phyloP scores from a whole-genome alignment of 2,888 invertebrate species.

The Tolmerus cingulatus region DNA sequence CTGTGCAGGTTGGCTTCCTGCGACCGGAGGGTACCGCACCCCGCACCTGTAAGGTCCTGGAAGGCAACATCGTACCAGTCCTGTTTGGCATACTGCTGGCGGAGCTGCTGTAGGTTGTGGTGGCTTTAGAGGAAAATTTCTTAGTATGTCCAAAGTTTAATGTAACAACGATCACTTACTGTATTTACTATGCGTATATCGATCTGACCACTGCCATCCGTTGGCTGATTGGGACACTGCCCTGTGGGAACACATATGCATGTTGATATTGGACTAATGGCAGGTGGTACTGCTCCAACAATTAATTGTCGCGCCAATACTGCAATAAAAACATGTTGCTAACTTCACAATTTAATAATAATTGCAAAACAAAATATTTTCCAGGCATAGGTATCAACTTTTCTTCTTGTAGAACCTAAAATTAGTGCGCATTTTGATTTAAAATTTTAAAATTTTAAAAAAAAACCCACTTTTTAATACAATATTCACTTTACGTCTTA shows the following conservation, averaged over 20 bases:
- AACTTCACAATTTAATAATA: not conserved
- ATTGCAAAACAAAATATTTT: not conserved
- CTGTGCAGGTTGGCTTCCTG: conserved; percentile 58
- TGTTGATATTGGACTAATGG: conserved; percentile 41
- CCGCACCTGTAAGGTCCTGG: conserved; percentile 60
- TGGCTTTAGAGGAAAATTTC: not conserved
- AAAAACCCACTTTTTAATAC: too few species aligned
- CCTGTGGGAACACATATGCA: conserved; percentile 61
- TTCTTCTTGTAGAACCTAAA: too few species aligned
- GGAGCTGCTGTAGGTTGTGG: conserved; percentile 43
- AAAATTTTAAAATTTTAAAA: too few species aligned
- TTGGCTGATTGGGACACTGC: conserved; percentile 56
- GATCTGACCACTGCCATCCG: conserved; percentile 68
- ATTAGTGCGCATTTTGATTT: too few species aligned
- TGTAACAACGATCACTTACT: conserved; percentile 59
- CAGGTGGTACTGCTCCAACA: conserved; percentile 9
- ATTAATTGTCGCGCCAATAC: conserved; percentile 38
- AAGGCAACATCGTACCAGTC: conserved; percentile 57
- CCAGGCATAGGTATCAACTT: too few species aligned
- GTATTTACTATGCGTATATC: conserved; percentile 71
- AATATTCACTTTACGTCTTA: too few species aligned
- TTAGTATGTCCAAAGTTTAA: not conserved
- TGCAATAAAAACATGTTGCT: not conserved
- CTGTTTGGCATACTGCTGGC: conserved; percentile 54
- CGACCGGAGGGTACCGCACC: conserved; percentile 57